Percentiles rank a stretch among this genome's conserved stretches.
Evolutionary conservation across 2,888 invertebrate genomes (phyloP).

Genomic region (Nasonia oneida): DNA sequence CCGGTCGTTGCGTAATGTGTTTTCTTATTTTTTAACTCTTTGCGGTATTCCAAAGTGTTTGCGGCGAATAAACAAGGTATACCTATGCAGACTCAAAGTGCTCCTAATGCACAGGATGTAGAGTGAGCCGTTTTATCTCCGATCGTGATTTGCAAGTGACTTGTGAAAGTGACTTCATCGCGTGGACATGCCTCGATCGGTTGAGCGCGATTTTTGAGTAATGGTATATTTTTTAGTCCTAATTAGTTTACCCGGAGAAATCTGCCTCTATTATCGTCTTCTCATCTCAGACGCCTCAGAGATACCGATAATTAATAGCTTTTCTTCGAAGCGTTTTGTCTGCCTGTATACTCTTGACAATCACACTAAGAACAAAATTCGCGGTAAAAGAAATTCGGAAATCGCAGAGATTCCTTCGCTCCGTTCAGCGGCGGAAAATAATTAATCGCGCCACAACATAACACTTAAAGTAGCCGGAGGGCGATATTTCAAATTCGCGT

Average conservation of each 20-base stretch:
- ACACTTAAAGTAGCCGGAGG: conserved; percentile 36
- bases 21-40: neutral
- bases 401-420: too few relatives aligned
- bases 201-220: neutral
- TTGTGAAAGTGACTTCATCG: conserved; percentile 1
- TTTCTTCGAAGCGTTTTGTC: neutral
- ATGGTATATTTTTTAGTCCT: neutral
- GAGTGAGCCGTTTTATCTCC: neutral
- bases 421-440: neutral
- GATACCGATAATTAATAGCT: neutral
- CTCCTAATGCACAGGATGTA: neutral
- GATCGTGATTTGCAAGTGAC: neutral
- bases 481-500: conserved; percentile 39
- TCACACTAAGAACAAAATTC: too few relatives aligned
- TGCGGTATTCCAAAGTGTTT: neutral
- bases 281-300: neutral
- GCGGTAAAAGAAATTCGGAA: too few relatives aligned
- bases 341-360: neutral
- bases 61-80: neutral
- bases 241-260: neutral
- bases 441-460: conserved; percentile 36
- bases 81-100: neutral
- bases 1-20: neutral
- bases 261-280: neutral
- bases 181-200: neutral